Percentiles rank a stretch among this genome's conserved stretches.
phyloP scores from a whole-genome alignment of 2,888 invertebrate genomes.

The Caenorhabditis doughertyi region DNA sequence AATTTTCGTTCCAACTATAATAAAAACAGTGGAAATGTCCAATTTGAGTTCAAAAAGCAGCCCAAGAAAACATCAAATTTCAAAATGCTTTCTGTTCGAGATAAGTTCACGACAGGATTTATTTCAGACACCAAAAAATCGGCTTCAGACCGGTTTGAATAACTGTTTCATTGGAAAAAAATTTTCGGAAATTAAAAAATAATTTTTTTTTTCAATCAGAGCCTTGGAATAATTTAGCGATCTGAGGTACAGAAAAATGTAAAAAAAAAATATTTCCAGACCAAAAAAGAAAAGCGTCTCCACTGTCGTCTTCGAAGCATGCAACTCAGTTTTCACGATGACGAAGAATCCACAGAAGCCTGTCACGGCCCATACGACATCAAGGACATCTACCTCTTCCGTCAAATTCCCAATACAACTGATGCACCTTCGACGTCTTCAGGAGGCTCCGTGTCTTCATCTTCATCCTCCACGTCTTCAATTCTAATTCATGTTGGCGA shows the following conservation, averaged over 20 bases:
- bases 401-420: neutral
- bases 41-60: too few relatives aligned
- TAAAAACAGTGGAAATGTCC: too few relatives aligned
- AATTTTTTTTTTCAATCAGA: too few relatives aligned
- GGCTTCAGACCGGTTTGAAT: too few relatives aligned
- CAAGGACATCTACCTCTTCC: constrained; percentile 54
- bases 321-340: constrained; percentile 74
- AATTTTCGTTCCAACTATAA: too few relatives aligned
- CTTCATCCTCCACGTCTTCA: neutral
- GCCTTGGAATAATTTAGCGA: too few relatives aligned
- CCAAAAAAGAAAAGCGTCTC: constrained; percentile 48
- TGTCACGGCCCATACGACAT: constrained; percentile 46
- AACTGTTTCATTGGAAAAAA: too few relatives aligned
- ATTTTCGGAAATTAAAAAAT: too few relatives aligned
- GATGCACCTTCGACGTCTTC: neutral
- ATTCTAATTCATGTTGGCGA: constrained; percentile 43
- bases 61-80: too few relatives aligned
- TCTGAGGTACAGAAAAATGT: neutral
- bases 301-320: constrained; percentile 72
- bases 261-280: constrained; percentile 50
- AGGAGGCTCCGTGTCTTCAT: neutral
- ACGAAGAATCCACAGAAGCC: constrained; percentile 66
- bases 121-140: too few relatives aligned
- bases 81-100: too few relatives aligned
- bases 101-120: too few relatives aligned